phyloP scores from a whole-genome alignment of 2,113 vertebrate species.

The Tyto alba region DNA sequence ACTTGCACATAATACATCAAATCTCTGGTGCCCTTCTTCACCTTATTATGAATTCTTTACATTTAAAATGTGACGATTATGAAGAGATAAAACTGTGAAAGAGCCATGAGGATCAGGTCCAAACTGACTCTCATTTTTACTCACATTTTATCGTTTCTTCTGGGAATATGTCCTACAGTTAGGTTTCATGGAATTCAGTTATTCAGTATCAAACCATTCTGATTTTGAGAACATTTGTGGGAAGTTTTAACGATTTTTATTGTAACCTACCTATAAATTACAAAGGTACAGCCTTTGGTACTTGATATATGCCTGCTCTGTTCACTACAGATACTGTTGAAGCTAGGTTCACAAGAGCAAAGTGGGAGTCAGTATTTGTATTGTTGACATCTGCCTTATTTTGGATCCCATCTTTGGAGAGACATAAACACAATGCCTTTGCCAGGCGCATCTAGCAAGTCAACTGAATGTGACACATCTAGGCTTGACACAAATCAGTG shows the following conservation, averaged over 20 bases:
- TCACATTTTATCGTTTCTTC: background rate
- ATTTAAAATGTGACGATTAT: background rate
- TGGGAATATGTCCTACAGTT: background rate
- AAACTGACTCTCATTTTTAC: background rate
- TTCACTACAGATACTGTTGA: background rate
- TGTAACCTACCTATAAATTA: background rate
- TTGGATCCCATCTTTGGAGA: background rate
- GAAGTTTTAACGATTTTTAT: background rate
- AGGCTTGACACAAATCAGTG: background rate
- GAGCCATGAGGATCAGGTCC: fast-evolving
- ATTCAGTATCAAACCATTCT: background rate
- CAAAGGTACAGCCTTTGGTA: background rate
- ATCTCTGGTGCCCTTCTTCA: background rate
- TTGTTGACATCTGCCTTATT: background rate
- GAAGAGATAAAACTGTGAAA: background rate
- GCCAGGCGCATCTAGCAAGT: background rate
- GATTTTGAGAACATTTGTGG: background rate
- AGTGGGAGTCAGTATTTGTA: background rate
- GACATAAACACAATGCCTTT: background rate
- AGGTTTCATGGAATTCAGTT: background rate
- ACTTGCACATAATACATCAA: background rate
- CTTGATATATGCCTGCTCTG: background rate
- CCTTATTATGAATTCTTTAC: background rate
- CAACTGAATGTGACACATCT: background rate
- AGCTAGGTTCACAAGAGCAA: background rate